phyloP scores from a whole-genome alignment of 2,797 vertebrate genomes.

The Carduelis carduelis region DNA sequence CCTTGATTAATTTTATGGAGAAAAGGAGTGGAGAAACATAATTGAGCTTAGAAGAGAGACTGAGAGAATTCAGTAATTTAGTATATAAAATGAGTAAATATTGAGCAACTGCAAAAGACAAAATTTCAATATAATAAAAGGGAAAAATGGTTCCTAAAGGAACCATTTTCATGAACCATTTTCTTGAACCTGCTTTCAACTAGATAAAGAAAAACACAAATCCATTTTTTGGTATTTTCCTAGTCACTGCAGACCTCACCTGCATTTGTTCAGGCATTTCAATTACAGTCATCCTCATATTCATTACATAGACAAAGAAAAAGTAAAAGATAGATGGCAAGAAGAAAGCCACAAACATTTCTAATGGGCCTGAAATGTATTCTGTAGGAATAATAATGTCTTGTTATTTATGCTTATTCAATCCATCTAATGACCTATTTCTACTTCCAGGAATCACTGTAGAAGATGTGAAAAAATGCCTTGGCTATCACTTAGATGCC shows the following conservation, averaged over 20 bases:
- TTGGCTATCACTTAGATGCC: conserved; percentile 44
- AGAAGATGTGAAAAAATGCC: conserved; percentile 65
- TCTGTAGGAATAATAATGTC: not conserved
- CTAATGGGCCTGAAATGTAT: not conserved
- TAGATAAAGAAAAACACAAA: not conserved
- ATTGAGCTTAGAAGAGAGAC: not conserved
- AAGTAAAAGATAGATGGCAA: not conserved
- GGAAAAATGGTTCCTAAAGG: not conserved
- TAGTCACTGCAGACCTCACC: not conserved
- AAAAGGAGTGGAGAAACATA: not conserved
- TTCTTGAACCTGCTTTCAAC: not conserved
- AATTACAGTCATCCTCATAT: not conserved
- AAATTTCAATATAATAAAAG: not conserved
- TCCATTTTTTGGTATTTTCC: not conserved
- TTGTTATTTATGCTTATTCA: not conserved
- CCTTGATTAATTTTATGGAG: not conserved
- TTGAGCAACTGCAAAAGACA: not conserved
- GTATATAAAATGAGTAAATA: not conserved
- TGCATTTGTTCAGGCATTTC: not conserved
- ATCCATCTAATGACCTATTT: not conserved
- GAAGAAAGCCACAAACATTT: not conserved
- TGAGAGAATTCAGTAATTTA: not conserved
- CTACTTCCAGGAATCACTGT: conserved; percentile 55
- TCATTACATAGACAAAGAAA: not conserved
- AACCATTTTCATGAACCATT: not conserved